phyloP scores from a whole-genome alignment of 2,113 vertebrate genomes.

The Cryptomyrus ogoouensis region DNA sequence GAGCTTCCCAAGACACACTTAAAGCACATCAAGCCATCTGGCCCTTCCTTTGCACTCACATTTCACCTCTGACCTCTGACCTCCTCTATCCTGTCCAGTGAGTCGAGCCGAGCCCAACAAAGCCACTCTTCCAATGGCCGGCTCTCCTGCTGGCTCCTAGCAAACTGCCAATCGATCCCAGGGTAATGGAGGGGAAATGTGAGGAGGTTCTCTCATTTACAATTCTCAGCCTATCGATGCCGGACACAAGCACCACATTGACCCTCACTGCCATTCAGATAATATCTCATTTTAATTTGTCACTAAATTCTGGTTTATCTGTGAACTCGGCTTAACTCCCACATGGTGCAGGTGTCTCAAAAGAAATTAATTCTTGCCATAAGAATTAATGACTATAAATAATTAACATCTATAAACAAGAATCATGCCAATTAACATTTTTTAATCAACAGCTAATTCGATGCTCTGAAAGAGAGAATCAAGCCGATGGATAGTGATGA shows the following conservation, averaged over 20 bases:
- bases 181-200: background rate
- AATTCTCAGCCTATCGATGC: background rate
- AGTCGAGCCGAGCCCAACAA: conserved; percentile 38
- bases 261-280: background rate
- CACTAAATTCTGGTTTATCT: background rate
- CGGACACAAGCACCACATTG: background rate
- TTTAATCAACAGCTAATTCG: background rate
- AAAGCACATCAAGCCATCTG: conserved; percentile 59
- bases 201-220: conserved; percentile 17
- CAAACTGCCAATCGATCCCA: conserved; percentile 27
- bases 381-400: background rate
- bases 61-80: conserved; percentile 56
- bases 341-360: background rate
- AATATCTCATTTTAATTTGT: background rate
- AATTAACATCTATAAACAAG: background rate
- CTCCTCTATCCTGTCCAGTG: conserved; percentile 51
- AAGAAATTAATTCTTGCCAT: background rate
- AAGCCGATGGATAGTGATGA: background rate
- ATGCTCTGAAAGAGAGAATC: background rate
- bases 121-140: conserved; percentile 34
- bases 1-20: conserved; percentile 38
- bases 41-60: conserved; percentile 51
- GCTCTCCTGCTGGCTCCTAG: conserved; percentile 24
- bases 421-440: background rate
- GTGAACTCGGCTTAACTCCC: background rate